A percentile compares a stretch with the other conserved stretches of the same genome.
Evolutionary conservation across 2,797 vertebrate species (phyloP).

Genomic region (Urosaurus nigricauda): DNA sequence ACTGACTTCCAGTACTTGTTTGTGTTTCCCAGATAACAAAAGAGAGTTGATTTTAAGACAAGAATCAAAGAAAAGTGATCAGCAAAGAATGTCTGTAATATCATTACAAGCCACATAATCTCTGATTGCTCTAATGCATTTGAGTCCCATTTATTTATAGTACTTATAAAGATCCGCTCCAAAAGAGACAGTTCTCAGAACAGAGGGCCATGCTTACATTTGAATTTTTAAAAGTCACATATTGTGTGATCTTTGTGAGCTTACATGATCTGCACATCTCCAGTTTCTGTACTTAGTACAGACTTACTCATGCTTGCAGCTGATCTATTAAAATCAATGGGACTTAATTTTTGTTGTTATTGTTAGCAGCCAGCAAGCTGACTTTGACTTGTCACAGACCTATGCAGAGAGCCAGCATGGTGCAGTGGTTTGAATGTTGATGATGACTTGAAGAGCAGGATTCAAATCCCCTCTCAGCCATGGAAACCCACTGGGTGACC

Average conservation of each 20-base stretch:
- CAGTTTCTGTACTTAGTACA: no score
- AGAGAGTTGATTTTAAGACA: constrained; percentile 61
- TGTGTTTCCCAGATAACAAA: constrained; percentile 71
- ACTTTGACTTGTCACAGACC: no score
- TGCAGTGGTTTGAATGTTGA: no score
- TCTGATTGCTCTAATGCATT: constrained; percentile 55
- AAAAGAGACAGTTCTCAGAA: not conserved
- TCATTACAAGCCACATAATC: constrained; percentile 71
- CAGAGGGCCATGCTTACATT: not conserved
- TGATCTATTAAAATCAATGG: no score
- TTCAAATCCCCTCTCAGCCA: no score
- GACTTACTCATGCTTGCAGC: no score
- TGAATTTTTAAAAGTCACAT: not conserved
- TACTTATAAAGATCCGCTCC: not conserved
- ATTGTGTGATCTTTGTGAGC: not conserved
- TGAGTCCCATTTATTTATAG: constrained; percentile 1
- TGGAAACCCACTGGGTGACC: no score
- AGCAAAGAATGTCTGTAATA: constrained; percentile 68
- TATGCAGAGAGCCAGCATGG: no score
- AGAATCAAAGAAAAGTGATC: constrained; percentile 55
- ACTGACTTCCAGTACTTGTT: constrained; percentile 71
- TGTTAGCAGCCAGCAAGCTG: no score
- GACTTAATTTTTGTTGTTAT: no score
- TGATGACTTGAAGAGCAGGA: no score
- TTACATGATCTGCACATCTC: not conserved